Evolutionary conservation across 2,797 vertebrate genomes (phyloP).

Genomic region (Stomatorhinus walkeri): DNA sequence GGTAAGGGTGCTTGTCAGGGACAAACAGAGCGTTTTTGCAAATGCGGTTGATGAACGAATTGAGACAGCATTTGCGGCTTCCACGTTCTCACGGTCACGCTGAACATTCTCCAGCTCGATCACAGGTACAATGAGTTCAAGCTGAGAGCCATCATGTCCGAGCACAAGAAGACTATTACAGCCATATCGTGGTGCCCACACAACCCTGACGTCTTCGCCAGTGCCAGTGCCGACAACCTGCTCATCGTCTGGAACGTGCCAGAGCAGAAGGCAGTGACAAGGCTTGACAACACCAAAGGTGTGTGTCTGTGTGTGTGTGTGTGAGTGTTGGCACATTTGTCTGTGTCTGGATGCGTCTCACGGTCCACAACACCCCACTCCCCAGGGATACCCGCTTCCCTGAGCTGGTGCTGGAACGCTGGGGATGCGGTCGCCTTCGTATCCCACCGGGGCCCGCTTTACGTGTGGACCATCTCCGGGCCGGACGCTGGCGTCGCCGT

Average conservation of each 20-base stretch:
- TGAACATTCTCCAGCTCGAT: constrained; percentile 68
- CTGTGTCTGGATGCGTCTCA: constrained; percentile 20
- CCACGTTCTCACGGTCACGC: neutral
- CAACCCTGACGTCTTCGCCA: constrained; percentile 82
- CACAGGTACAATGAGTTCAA: constrained; percentile 92
- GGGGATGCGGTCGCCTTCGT: constrained; percentile 78
- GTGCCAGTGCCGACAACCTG: constrained; percentile 82
- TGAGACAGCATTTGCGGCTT: neutral
- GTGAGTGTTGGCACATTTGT: neutral
- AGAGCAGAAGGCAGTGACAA: constrained; percentile 80
- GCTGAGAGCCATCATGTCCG: constrained; percentile 88
- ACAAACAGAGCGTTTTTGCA: neutral
- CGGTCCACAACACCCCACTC: neutral
- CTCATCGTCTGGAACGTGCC: constrained; percentile 92
- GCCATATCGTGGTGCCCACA: constrained; percentile 93
- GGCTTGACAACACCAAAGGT: constrained; percentile 84
- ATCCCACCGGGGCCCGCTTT: constrained; percentile 83
- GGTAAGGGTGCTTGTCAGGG: constrained; percentile 49
- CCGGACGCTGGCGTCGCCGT: constrained; percentile 71
- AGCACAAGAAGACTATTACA: constrained; percentile 97
- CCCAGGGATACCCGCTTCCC: constrained; percentile 74
- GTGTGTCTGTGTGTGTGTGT: constrained; percentile 23
- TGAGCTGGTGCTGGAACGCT: constrained; percentile 90
- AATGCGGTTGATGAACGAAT: neutral
- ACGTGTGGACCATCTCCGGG: constrained; percentile 81